Evolutionary conservation across 2,113 vertebrate species (phyloP), one percentile per base, ranked within the genome.

Genomic region (Brachypodius melanocephalos): DNA sequence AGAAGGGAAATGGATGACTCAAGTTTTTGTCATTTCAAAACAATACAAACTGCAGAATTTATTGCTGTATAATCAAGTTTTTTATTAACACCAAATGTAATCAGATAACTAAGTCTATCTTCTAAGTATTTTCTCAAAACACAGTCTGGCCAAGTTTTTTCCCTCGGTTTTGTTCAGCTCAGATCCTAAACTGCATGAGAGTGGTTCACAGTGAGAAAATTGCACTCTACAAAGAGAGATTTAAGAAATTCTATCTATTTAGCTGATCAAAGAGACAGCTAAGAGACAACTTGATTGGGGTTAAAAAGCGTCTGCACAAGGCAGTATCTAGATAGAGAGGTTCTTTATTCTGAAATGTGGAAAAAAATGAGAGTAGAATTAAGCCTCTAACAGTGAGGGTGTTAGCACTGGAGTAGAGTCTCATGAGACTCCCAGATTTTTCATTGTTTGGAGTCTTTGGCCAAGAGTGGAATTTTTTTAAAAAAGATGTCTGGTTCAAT

Each of bases 31-130:
- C 52, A 90, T 48, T 93, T 69, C 73, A 93, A 94, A 96, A 89
- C 87, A 94, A 95, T 93, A 90, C 80, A 73, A 93, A 55, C n/a
- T 81, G 57, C 58, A 95, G 72, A 96, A 96, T 93, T 95, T 96
- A 87, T 87, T 79, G 2, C 46, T 90, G 57, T 73, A 81, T 92
- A 94, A 89, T 95, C 72, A 95, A 81, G 57, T 87, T 90, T 96
- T 96, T 92, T 95, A 92, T 92, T 96, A 95, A 94, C 93, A 94
- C 61, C 91, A 96, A 89, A 90, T 90, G 85, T 90, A 89, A 95
- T 67, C 65, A 90, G 92, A 88, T 94, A 94, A 96, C 61, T 68
- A 93, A 89, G 84, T 89, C 61, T 95, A 89, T 63, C 71, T 90
- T 46, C 74, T 57, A 89, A 88, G 36, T 52, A 31, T 90, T 91